These are phyloP conservation scores for Corapipo altera DNA, from an alignment of 2,113 vertebrate species.

Conservation along the genomic window DNA sequence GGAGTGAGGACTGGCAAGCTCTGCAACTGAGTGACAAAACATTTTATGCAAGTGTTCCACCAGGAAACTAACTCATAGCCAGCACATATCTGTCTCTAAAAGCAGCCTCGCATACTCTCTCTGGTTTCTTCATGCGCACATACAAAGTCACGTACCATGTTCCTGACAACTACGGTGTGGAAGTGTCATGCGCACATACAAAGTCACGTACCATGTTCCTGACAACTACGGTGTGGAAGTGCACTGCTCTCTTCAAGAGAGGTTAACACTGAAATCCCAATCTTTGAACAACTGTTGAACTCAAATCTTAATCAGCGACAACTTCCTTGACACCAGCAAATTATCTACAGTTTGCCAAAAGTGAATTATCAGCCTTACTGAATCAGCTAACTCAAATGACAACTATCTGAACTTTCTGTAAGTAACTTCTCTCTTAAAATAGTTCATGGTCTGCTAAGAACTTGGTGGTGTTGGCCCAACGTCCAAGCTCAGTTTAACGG, in stretches of 20 bases:
- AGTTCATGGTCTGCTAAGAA: neutral
- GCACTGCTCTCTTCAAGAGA: neutral
- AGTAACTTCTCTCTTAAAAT: neutral
- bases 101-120: neutral
- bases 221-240: neutral
- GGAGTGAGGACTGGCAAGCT: slow-evolving; percentile 46
- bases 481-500: neutral
- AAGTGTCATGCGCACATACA: too few relatives aligned
- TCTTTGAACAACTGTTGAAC: neutral
- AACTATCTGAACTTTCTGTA: neutral
- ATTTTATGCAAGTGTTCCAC: slow-evolving; percentile 31
- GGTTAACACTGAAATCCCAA: neutral
- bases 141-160: neutral
- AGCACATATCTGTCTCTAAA: neutral
- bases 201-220: neutral
- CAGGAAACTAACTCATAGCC: neutral
- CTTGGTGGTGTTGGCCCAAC: neutral
- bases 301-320: neutral
- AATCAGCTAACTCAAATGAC: neutral
- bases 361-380: neutral
- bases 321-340: neutral
- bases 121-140: neutral
- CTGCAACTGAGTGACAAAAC: slow-evolving; percentile 38
- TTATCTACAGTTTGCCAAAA: neutral
- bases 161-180: neutral